Evolutionary conservation across 2,113 vertebrate species (phyloP), one percentile per base, ranked within the genome.

Genomic region (Crotalus horridus): DNA sequence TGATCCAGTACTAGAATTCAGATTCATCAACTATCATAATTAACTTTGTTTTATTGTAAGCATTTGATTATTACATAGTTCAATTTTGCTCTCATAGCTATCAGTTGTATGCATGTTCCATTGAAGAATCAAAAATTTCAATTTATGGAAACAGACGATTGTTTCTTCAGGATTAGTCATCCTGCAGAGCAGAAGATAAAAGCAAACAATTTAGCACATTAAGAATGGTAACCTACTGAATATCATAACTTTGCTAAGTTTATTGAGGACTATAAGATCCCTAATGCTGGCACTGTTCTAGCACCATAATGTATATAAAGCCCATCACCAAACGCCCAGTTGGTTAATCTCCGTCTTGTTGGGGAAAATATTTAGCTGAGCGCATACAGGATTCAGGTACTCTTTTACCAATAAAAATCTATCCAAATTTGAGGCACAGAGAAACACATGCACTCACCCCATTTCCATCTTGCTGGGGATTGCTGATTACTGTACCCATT

Each of bases 21-120:
- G n/a, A 89, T 21, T 46, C 9, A 6, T 46, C 59, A 69, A 54
- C 48, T n/a, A 56, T 88, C n/a, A 87, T 74, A 13, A 56, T 74
- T 56, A 89, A 90, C 13, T 21, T 15, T n/a, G 61, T 81, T 93
- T 93, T 93, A 90, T 87, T 93, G 15, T 85, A 85, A 59, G 24
- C 21, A 85, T 54, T 86, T 59, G 55, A 87, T 87, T n/a, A 69
- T 64, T 23, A 33, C 74, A 90, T 29, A 10, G 11, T 33, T 86
- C 55, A 87, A 43, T 90, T 87, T 48, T 53, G 4, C 23, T 59
- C 39, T 74, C 43, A 89, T 61, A 56, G 53, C 5, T 21, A 39
- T 91, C 24, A 51, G 26, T 51, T 87, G 46, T 51, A 11, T 86
- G 26, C 33, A 29, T 51, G 56, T 53, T n/a, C 58, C 12, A 69